phyloP scores from a whole-genome alignment of 2,888 invertebrate genomes.

The Malthinus seriepunctatus region DNA sequence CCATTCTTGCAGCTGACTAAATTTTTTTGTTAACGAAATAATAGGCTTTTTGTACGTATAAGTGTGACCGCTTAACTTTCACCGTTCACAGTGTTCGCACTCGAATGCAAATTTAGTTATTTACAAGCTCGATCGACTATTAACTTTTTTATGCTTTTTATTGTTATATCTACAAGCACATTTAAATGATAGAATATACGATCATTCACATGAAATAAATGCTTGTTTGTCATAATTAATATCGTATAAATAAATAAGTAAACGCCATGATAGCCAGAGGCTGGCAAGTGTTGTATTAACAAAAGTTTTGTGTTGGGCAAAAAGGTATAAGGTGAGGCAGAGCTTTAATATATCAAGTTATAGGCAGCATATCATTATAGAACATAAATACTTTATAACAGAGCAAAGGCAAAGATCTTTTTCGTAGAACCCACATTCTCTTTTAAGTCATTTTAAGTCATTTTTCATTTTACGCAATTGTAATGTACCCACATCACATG shows the following conservation, averaged over 20 bases:
- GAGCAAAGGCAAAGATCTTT: conserved; percentile 20
- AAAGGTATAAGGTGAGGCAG: conserved; percentile 45
- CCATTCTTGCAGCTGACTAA: conserved; percentile 44
- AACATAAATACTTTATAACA: conserved; percentile 51
- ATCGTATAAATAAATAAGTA: conserved; percentile 42
- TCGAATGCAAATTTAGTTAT: neutral
- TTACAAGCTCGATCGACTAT: neutral
- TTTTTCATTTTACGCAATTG: conserved; percentile 17
- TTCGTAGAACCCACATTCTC: conserved; percentile 39
- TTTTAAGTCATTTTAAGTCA: conserved; percentile 21
- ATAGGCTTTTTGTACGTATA: conserved; percentile 35
- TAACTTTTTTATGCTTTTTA: too few relatives aligned
- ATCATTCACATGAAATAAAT: conserved; percentile 17
- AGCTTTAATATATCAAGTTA: conserved; percentile 52
- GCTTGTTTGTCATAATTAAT: conserved; percentile 27
- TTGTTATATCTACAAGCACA: too few relatives aligned
- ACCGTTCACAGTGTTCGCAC: neutral
- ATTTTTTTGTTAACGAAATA: conserved; percentile 31
- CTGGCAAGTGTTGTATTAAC: conserved; percentile 50
- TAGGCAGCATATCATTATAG: conserved; percentile 52
- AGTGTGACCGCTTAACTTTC: conserved; percentile 28
- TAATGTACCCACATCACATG: conserved; percentile 9
- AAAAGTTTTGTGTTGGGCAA: conserved; percentile 43
- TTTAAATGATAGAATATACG: conserved; percentile 2
- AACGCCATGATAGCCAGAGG: conserved; percentile 44